Base-by-base conservation (phyloP, 1,140 invertebrate genomes). In the Drosophila tropicalis region DNA sequence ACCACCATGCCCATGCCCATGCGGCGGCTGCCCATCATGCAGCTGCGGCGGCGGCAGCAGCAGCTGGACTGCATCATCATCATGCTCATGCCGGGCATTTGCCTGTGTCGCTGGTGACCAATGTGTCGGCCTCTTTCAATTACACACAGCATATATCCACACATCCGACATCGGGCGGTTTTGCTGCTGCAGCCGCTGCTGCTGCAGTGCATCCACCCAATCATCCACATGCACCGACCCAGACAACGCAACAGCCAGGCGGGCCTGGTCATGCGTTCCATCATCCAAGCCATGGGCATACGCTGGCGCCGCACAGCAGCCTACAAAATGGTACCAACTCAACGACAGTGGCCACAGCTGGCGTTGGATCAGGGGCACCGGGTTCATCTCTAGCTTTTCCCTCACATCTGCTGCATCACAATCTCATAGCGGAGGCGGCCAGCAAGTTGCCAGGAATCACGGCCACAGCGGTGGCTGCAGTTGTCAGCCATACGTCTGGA, bases 381-480 rank as follows among this genome's bases (percentile, higher is more conserved):
- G 55, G 34, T 17, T 55, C 54, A 60, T 73, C 92, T n/a, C 92
- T 94, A 47, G 94, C 95, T 19, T 95, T 95, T 62, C 78, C 90
- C 1, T 94, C 95, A 0, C 95, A 95, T 9, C 81, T 94, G n/a
- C 84, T 94, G 78, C 91, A 92, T 67, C 91, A 91, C 62, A 91
- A 91, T 79, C 83, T 92, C 1, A 92, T 92, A 15, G 90, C 90
- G 1, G 90, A 92, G 64, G 87, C 91, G 25, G 76, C 91, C 32
- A 90, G 90, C 70, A 92, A 92, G 62, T 41, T 91, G 77, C 87
- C 90, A 0, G 79, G 76, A 3, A 85, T 90, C 0, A 81, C 90
- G 13, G 82, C 86, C 12, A 81, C 83, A 7, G 84, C 84, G 0
- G 80, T 81, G 51, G 86, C 84, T 13, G 84, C 84, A 3, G 84